Evolutionary conservation across 2,797 vertebrate species (phyloP).

Genomic region (Menidia menidia): DNA sequence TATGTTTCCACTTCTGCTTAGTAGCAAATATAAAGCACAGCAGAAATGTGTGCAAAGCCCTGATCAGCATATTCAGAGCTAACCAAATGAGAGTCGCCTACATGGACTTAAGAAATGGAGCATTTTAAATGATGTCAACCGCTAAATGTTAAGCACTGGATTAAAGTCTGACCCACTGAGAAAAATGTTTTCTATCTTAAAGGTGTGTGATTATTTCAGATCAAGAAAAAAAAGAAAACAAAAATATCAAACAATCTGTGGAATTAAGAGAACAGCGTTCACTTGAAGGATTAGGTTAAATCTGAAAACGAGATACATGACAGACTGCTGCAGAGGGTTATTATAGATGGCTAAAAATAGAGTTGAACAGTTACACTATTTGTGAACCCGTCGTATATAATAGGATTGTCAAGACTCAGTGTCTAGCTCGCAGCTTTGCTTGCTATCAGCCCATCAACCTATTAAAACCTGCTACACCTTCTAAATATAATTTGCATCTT

Average conservation of each 20-base stretch:
- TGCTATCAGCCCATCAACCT: slow-evolving; percentile 3
- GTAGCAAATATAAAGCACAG: slow-evolving; percentile 27
- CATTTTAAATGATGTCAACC: not conserved
- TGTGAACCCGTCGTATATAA: slow-evolving; percentile 4
- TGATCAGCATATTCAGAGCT: slow-evolving; percentile 27
- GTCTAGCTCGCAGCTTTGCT: not conserved
- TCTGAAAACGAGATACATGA: not conserved
- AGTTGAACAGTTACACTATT: not conserved
- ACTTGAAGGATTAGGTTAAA: not conserved
- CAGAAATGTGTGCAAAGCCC: slow-evolving; percentile 21
- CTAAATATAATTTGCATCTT: not conserved
- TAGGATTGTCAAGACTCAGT: slow-evolving; percentile 6
- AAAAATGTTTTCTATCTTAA: not conserved
- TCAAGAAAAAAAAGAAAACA: not conserved
- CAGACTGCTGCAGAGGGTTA: too few relatives aligned
- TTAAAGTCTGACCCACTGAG: not conserved
- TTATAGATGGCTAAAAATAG: too few relatives aligned
- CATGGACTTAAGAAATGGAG: not conserved
- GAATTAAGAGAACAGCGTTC: not conserved
- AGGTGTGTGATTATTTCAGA: not conserved
- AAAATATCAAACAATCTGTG: not conserved
- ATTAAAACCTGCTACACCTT: not conserved
- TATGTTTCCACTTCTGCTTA: slow-evolving; percentile 50
- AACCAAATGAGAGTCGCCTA: not conserved
- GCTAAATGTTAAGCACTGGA: not conserved